Base-by-base conservation (phyloP, 2,113 vertebrate genomes). In the Salvelinus sp. region DNA sequence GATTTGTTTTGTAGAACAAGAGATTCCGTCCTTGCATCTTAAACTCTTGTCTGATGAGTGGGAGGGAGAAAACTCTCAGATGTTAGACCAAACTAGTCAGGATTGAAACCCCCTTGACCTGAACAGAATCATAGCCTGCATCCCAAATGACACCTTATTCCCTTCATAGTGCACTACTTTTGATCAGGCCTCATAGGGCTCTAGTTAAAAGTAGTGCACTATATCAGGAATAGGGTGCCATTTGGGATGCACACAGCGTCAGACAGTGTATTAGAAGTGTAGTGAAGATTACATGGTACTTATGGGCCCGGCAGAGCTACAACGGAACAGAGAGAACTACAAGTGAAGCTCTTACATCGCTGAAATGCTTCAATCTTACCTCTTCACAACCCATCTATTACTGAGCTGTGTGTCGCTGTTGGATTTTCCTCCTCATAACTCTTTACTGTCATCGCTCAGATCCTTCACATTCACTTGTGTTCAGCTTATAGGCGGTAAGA, bases 1-100 rank as follows among this genome's bases (percentile, higher is more conserved):
- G 84, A 91, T 89, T 91, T 86, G 86, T 91, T 89, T 88, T 82
- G 81, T 77, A 82, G 73, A 88, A 89, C 84, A 82, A 84, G 84
- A 67, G 82, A 77, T 82, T 69, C 66, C 70, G 80, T 76, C 69
- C 78, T 77, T 86, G 62, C 77, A 83, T 84, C 74, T 79, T 70
- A 83, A 75, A 81, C 67, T 75, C 72, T 70, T 76, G 76, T 65
- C 33, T 74, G 48, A 78, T 76, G 48, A 78, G 57, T 64, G 20
- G 69, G 65, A 2, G 27, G 58, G 72, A 16, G 47, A 57, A 70
- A 74, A 60, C 69, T 23, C 48, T 47, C 47, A n/a, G 69, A 72
- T 87, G 77, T 83, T 78, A 72, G 76, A 22, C 72, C 79, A 73
- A 85, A 90, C 77, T 6, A 85, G 88, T 83, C 62, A 70, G 79